These are phyloP conservation scores for Tetragonula clypearis DNA, from an alignment of 1,140 invertebrate species.

Conservation along the genomic window DNA sequence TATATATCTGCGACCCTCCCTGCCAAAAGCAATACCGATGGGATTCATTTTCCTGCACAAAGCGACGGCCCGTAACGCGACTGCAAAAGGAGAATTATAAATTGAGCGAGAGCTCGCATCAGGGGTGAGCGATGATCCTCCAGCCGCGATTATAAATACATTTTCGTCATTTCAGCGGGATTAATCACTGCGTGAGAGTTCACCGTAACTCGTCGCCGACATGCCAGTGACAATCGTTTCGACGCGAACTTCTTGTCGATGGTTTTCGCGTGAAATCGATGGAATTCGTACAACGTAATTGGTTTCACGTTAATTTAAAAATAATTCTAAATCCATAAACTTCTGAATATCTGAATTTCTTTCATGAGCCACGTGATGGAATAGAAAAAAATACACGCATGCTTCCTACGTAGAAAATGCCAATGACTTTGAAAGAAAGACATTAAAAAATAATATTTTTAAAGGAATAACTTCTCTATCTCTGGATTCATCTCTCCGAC, in stretches of 20 bases:
- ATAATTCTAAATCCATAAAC: too few relatives aligned
- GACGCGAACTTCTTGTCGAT: neutral
- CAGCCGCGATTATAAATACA: neutral
- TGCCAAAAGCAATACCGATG: constrained; percentile 29
- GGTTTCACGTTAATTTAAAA: too few relatives aligned
- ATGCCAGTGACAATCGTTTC: neutral
- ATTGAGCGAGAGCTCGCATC: neutral
- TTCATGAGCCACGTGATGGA: too few relatives aligned
- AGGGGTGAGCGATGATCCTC: neutral
- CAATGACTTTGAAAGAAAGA: too few relatives aligned
- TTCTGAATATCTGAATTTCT: too few relatives aligned
- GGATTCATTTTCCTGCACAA: constrained; percentile 36
- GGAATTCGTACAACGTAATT: too few relatives aligned
- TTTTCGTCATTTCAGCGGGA: neutral
- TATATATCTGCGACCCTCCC: neutral
- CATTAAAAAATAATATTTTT: too few relatives aligned
- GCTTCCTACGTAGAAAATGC: too few relatives aligned
- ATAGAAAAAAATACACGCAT: too few relatives aligned
- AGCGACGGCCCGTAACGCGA: neutral
- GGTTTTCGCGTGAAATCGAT: neutral
- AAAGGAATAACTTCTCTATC: too few relatives aligned
- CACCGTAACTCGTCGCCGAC: neutral
- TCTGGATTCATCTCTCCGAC: too few relatives aligned
- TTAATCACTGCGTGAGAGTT: neutral
- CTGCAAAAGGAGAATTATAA: constrained; percentile 28